phyloP scores from a whole-genome alignment of 2,113 vertebrate genomes.

The Circaetus gallicus region DNA sequence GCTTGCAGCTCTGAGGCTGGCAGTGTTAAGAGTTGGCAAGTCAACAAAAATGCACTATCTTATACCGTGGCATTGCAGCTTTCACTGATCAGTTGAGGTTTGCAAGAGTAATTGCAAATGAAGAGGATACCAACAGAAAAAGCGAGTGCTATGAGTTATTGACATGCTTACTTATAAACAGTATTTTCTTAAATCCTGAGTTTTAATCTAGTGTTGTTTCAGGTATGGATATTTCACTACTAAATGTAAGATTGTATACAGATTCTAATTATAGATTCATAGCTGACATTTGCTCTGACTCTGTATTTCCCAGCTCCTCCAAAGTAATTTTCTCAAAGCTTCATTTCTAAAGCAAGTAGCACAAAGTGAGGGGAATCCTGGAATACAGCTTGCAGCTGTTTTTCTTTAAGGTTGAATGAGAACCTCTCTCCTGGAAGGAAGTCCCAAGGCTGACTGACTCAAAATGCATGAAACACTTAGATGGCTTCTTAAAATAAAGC shows the following conservation, averaged over 20 bases:
- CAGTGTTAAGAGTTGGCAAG: background rate
- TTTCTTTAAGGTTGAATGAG: background rate
- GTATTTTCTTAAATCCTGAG: background rate
- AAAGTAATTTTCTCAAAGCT: background rate
- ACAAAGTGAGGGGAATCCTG: background rate
- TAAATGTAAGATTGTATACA: background rate
- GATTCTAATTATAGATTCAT: background rate
- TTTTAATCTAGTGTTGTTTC: background rate
- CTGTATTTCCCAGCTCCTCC: background rate
- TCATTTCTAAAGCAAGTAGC: background rate
- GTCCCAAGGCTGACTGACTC: background rate
- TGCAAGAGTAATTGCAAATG: background rate
- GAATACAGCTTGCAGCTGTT: background rate
- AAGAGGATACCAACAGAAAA: background rate
- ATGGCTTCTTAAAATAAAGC: background rate
- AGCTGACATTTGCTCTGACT: background rate
- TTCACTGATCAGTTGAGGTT: background rate
- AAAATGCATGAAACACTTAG: background rate
- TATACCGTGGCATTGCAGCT: background rate
- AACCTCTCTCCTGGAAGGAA: background rate
- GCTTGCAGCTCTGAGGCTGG: background rate
- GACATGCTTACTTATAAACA: background rate
- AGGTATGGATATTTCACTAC: background rate
- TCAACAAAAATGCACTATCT: rapidly evolving
- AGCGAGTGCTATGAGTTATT: rapidly evolving